Base-by-base conservation (phyloP, 2,113 vertebrate genomes). In the Promerops cafer region DNA sequence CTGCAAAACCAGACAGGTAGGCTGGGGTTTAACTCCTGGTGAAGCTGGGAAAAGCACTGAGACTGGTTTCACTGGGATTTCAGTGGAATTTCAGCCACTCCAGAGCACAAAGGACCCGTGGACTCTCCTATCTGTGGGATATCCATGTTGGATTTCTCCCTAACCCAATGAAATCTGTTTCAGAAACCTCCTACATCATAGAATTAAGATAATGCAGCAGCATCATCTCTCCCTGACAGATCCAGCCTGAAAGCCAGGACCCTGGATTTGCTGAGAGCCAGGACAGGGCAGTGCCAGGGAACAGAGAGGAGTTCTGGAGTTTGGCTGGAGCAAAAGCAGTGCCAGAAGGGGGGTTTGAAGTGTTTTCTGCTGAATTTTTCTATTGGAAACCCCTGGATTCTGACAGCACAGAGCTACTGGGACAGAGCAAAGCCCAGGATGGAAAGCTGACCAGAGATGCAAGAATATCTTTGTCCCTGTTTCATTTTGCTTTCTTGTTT, bases 41-140 rank as follows among this genome's bases (percentile, higher is more conserved):
- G 7, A 0, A 39, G 66, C 10, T 68, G 56, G 49, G 75, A 45
- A 64, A 35, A 60, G 13, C 3, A 1, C 0, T 18, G 54, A 12
- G 70, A 11, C 1, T 4, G 33, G 8, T n/a, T 79, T 52, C 23
- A 10, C 19, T 13, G 57, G 40, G 28, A 37, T 45, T 80, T 15
- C 82, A 35, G 15, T 13, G 57, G 40, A 31, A 37, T 45, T 80
- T 15, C 82, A 35, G 15, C 66, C 45, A 2, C 27, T 6, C 12
- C 30, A 18, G 21, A 15, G 70, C 39, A 61, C 57, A 17, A 6
- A n/a, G 76, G 74, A 83, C 14, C 4, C 7, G 2, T 12, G 64
- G n/a, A 1, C 24, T 37, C 22, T 49, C 3, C 2, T 1, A 1
- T 6, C 39, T 66, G 63, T 1, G 2, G 16, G 16, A 33, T 2